A percentile compares a stretch with the other conserved stretches of the same genome.
phyloP scores from a whole-genome alignment of 2,797 vertebrate species.

The Agapornis canus region DNA sequence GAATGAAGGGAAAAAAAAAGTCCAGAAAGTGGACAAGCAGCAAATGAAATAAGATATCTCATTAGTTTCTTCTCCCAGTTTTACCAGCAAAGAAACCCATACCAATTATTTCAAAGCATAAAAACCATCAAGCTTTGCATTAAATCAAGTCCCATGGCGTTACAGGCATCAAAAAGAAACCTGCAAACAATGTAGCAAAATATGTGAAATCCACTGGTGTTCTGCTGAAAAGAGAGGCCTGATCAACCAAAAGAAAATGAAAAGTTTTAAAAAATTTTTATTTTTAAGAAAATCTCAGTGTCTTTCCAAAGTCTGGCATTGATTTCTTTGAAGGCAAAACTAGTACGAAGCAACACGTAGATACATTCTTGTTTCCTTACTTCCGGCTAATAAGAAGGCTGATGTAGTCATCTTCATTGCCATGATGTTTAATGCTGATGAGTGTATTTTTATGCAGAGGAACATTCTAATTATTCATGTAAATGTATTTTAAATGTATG shows the following conservation, averaged over 20 bases:
- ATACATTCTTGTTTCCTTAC: background rate
- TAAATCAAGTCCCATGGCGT: background rate
- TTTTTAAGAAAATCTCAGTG: background rate
- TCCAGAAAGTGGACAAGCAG: background rate
- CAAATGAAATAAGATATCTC: background rate
- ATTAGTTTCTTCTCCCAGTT: background rate
- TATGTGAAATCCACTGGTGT: background rate
- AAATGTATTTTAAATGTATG: background rate
- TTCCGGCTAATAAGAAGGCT: background rate
- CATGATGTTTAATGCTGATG: background rate
- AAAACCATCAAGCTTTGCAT: background rate
- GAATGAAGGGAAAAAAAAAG: background rate
- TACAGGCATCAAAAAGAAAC: constrained; percentile 22
- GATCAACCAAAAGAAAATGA: background rate
- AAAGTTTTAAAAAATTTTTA: background rate
- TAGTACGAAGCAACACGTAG: background rate
- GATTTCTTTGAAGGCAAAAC: background rate
- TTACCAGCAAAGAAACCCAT: background rate
- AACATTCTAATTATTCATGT: background rate
- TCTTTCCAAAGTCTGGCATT: background rate
- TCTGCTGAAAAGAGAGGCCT: background rate
- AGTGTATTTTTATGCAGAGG: background rate
- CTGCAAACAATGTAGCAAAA: constrained; percentile 18
- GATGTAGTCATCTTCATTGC: background rate
- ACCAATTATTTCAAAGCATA: constrained; percentile 8